Evolutionary conservation across 2,797 vertebrate species (phyloP), one percentile per base, ranked within the genome.

Genomic region (Dromococcyx pavoninus): DNA sequence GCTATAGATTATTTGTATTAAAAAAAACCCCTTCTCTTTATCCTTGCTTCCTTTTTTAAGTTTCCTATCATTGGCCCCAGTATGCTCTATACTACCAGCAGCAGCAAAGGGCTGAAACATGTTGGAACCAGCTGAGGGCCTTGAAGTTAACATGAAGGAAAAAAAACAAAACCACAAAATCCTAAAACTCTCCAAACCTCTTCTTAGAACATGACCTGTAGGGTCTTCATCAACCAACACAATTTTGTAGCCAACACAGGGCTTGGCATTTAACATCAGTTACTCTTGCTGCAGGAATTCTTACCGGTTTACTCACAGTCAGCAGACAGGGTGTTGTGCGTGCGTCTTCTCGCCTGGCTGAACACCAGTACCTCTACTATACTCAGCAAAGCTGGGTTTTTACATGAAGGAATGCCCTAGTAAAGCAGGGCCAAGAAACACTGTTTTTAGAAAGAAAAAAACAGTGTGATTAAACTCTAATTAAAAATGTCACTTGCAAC

Each of bases 321-420:
- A 1, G 43, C 69, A 54, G 70, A 62, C 50, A 74, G 69, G 39
- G 62, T 41, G 54, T 21, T 86, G 41, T 30, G 65, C 11, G 3
- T 2, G 3, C 0, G 1, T 62, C 1, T 1, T 67, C 87, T 76
- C 0, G 0, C 64, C 56, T 85, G 91, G 91, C 66, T 50, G 43
- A 23, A 71, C 57, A 88, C 76, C 44, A 91, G 5, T 61, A n/a
- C 23, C 54, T 43, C 33, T 39, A 43, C 1, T 4, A 57, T 33
- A 43, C 23, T 66, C 28, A 13, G 61, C 44, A 84, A 61, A 90
- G 46, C 51, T 56, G 30, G 82, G 39, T 19, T 87, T 58, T 48
- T 41, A 46, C 61, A 17, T 14, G 17, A 87, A 33, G 41, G 82
- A 83, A 89, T 61, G 73, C 53, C 22, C 23, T 54, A 30, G 75